Base-by-base conservation (phyloP, 2,888 invertebrate species). In the Scaptomyza polygonia region DNA sequence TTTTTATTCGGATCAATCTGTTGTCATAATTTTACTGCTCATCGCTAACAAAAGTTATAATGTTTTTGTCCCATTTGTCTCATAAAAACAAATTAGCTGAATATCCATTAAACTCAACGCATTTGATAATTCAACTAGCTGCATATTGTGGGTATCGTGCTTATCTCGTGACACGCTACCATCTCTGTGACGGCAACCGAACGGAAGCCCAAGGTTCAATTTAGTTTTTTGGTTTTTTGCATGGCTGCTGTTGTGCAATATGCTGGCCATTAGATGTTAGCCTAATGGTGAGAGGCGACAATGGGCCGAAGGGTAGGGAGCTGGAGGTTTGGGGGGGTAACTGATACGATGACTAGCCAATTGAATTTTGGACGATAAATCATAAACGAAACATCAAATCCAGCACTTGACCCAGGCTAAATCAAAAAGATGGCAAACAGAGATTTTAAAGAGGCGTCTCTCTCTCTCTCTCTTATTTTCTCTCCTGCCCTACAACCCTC, bases 381-480 rank as follows among this genome's bases (percentile, higher is more conserved):
- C 91, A 91, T 91, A 90, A 90, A 88, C 89, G 90, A 91, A 91
- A 91, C 91, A 91, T 91, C 91, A 91, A 89, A 89, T 91, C 86
- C 91, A 91, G 90, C 86, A 88, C 89, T 91, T 91, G 91, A 91
- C 91, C 91, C 89, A 84, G 72, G 82, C 80, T 77, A 21, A 30
- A n/a, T 32, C 54, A 14, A 12, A 39, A 29, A 45, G 42, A 42
- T 55, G 63, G 54, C 45, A 52, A 44, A 34, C 43, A 25, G 14
- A 47, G 27, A 57, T 57, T 66, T 66, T 52, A 66, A 67, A 67
- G 52, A 47, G 45, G 32, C 51, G 36, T 42, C 45, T 47, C 44
- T 42, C 21, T 14, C 14, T 6, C 12, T 11, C 1, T 1, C 29
- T 27, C 27, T 12, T 6, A 11, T 11, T 30, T 30, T 1, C 16